Evolutionary conservation across 1,140 invertebrate genomes (phyloP).

Genomic region (Pogonus chalceus): DNA sequence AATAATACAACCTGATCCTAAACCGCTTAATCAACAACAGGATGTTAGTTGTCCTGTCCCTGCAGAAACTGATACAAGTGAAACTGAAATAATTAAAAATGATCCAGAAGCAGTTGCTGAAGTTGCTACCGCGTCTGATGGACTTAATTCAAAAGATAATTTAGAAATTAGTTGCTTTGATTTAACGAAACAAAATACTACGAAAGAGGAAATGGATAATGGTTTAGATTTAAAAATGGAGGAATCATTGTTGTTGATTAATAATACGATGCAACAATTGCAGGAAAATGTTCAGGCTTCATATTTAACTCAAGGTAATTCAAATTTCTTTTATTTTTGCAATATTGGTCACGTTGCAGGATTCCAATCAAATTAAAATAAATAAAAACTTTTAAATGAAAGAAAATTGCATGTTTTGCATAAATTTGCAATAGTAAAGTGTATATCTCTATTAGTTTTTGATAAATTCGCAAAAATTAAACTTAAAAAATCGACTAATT

Average conservation of each 20-base stretch:
- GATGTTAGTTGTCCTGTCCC: background rate
- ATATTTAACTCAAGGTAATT: background rate
- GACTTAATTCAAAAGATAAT: background rate
- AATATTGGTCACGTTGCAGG: too few relatives aligned
- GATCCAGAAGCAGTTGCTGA: constrained; percentile 1
- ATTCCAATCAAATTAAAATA: too few relatives aligned
- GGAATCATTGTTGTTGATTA: background rate
- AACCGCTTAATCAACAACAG: background rate
- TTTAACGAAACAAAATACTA: background rate
- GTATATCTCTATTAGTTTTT: background rate
- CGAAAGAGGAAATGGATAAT: background rate
- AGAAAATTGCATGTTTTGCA: too few relatives aligned
- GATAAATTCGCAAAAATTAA: background rate
- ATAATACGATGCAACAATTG: background rate
- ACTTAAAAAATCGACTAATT: too few relatives aligned
- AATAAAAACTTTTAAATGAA: too few relatives aligned
- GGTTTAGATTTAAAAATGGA: background rate
- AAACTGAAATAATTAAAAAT: background rate
- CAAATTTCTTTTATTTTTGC: too few relatives aligned
- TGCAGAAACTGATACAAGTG: background rate
- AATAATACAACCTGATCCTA: constrained; percentile 9
- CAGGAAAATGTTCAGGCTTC: background rate
- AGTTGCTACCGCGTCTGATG: background rate
- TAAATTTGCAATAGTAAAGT: too few relatives aligned
- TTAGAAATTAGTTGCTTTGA: background rate